Conservation (phyloP, 2,113 vertebrate species). For the Struthio camelus region DNA sequence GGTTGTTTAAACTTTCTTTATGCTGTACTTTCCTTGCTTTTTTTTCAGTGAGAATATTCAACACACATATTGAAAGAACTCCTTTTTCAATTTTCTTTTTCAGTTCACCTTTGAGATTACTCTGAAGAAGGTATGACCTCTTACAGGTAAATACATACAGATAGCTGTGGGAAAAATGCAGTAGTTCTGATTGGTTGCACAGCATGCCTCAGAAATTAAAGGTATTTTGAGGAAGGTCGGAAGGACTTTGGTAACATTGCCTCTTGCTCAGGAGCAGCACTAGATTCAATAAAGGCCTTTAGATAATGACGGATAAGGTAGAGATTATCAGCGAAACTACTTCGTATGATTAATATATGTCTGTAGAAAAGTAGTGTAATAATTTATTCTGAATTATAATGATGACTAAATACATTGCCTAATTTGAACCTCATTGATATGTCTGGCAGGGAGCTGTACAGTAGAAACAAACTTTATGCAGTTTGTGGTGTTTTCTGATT, state of each 20-base stretch:
- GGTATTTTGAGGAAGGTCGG: not conserved
- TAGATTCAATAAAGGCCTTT: not conserved
- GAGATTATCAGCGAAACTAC: not conserved
- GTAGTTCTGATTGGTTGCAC: not conserved
- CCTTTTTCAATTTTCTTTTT: not conserved
- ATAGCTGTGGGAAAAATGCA: not conserved
- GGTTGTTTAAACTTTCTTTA: not conserved
- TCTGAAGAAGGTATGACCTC: not conserved
- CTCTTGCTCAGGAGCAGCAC: not conserved
- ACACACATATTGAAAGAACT: not conserved
- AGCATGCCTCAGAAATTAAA: not conserved
- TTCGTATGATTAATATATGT: not conserved
- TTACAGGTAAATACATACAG: not conserved
- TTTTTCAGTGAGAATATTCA: not conserved
- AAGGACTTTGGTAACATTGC: not conserved
- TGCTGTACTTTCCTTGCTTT: not conserved
- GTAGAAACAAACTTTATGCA: not conserved
- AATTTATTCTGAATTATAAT: not conserved
- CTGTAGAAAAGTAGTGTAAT: not conserved
- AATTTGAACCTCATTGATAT: not conserved
- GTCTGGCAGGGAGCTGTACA: not conserved
- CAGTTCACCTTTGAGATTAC: not conserved
- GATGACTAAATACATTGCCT: not conserved
- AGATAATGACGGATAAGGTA: not conserved
- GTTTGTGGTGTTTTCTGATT: not conserved